Conservation (phyloP, 1,140 invertebrate genomes). For the Drosophila navojoa region DNA sequence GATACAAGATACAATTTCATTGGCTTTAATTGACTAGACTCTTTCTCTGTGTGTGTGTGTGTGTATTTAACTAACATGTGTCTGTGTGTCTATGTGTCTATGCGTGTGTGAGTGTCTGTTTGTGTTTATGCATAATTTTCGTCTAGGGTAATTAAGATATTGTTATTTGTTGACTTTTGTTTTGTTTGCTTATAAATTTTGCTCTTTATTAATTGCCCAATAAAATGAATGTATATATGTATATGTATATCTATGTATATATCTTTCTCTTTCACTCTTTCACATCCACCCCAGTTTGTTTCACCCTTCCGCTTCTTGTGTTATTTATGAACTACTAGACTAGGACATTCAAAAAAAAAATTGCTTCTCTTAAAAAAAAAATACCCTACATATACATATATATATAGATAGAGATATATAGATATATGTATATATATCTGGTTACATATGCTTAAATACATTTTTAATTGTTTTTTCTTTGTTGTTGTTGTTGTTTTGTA, state of each 20-base stretch:
- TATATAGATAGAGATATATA: conserved; percentile 26
- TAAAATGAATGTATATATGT: conserved; percentile 41
- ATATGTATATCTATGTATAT: neutral
- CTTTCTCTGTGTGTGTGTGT: conserved; percentile 15
- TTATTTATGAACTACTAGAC: conserved; percentile 72
- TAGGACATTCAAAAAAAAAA: conserved; percentile 55
- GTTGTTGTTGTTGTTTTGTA: neutral
- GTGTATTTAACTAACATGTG: conserved; percentile 33
- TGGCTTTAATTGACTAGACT: conserved; percentile 75
- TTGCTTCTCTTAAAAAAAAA: conserved; percentile 12
- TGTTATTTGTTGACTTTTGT: conserved; percentile 35
- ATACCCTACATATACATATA: conserved; percentile 15
- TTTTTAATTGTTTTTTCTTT: conserved; percentile 47
- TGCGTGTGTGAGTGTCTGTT: conserved; percentile 24
- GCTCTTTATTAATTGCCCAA: conserved; percentile 79
- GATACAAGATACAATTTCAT: conserved; percentile 63
- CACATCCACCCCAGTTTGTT: neutral
- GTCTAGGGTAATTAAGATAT: conserved; percentile 63
- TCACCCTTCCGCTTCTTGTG: conserved; percentile 28
- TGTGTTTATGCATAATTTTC: conserved; percentile 43
- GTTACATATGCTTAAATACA: conserved; percentile 65
- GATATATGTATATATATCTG: conserved; percentile 2
- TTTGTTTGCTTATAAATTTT: conserved; percentile 59
- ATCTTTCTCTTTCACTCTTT: neutral
- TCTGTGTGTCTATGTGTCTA: neutral